Conservation (phyloP, 1,140 invertebrate genomes). For the Portunus trituberculatus region DNA sequence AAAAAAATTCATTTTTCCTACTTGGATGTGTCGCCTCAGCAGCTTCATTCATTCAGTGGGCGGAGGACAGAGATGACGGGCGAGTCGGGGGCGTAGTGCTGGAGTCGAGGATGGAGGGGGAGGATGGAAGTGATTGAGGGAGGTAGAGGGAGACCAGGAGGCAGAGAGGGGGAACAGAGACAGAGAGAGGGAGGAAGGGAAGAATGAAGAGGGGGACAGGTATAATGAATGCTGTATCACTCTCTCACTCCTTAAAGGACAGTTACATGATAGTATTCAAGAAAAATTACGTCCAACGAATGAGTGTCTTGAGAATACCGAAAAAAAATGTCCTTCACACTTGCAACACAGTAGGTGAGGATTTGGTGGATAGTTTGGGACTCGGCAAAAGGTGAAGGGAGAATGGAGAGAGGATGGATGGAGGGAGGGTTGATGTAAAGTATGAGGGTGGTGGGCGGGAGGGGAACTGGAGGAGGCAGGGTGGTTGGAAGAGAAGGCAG, state of each 20-base stretch:
- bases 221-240: neutral
- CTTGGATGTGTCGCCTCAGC: neutral
- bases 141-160: neutral
- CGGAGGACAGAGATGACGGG: neutral
- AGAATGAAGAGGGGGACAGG: neutral
- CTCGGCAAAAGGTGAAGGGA: neutral
- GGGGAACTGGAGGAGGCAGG: neutral
- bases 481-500: neutral
- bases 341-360: neutral
- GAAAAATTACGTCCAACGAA: neutral
- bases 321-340: constrained; percentile 2
- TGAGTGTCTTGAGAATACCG: neutral
- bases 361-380: neutral
- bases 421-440: neutral
- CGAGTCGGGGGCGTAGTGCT: neutral
- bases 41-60: constrained; percentile 20
- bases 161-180: neutral
- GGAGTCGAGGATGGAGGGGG: neutral
- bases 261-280: neutral
- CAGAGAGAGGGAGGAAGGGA: too few species aligned
- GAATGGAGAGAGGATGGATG: neutral
- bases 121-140: neutral
- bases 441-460: neutral
- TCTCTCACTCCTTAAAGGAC: neutral
- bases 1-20: neutral